phyloP scores from a whole-genome alignment of 2,888 invertebrate genomes.

The Nebria salina region DNA sequence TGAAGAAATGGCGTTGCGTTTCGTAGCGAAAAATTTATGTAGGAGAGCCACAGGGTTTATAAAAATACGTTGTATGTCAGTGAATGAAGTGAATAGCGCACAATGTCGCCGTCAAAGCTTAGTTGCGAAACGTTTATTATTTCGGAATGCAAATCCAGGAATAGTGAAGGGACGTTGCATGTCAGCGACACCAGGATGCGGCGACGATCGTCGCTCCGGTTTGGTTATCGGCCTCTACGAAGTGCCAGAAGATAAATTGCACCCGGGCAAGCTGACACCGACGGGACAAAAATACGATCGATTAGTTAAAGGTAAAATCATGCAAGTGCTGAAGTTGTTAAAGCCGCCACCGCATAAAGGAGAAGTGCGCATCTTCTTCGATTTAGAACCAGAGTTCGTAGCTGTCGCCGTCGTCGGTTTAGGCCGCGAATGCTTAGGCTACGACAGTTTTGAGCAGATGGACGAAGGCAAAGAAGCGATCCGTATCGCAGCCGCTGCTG shows the following conservation, averaged over 20 bases:
- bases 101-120: neutral
- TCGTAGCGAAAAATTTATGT: neutral
- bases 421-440: constrained; percentile 74
- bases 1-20: neutral
- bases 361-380: constrained; percentile 72
- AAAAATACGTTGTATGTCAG: neutral
- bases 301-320: constrained; percentile 66
- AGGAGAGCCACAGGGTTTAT: neutral
- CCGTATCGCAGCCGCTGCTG: constrained; percentile 73
- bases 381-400: constrained; percentile 70
- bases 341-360: constrained; percentile 66
- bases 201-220: constrained; percentile 59
- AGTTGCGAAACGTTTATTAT: neutral
- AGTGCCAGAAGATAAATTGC: constrained; percentile 66
- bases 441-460: constrained; percentile 73
- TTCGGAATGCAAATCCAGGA: neutral
- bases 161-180: neutral
- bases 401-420: constrained; percentile 80
- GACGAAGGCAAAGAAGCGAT: constrained; percentile 81
- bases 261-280: constrained; percentile 70
- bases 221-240: constrained; percentile 72
- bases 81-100: neutral
- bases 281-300: constrained; percentile 70
- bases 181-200: constrained; percentile 10
- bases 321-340: constrained; percentile 62